phyloP scores from a whole-genome alignment of 2,888 invertebrate genomes.

The Globia sparganii region DNA sequence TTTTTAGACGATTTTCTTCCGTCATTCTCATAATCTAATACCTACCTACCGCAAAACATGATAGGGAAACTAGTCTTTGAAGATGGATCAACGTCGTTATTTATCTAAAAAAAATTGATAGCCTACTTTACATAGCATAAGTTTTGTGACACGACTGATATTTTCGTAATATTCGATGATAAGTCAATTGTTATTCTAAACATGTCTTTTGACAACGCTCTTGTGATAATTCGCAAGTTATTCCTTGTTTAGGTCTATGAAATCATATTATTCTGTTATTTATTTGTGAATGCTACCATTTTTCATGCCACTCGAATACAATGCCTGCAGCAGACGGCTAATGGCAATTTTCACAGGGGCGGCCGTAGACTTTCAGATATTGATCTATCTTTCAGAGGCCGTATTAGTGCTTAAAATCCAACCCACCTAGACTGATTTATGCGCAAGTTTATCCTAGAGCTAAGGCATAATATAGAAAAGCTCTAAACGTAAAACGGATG shows the following conservation, averaged over 20 bases:
- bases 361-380: not conserved
- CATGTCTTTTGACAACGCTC: conserved; percentile 28
- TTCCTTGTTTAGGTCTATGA: not conserved
- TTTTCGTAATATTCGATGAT: conserved; percentile 22
- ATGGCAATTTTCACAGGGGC: too few relatives aligned
- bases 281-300: not conserved
- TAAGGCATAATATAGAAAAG: not conserved
- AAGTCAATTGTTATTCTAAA: conserved; percentile 10
- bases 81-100: conserved; percentile 21
- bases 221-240: conserved; percentile 6
- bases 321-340: not conserved
- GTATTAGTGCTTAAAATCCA: not conserved
- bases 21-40: not conserved
- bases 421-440: not conserved
- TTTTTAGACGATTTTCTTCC: conserved; percentile 17
- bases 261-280: not conserved
- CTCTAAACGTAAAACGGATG: too few relatives aligned
- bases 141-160: not conserved
- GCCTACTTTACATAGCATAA: conserved; percentile 22
- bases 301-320: not conserved
- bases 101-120: conserved; percentile 29
- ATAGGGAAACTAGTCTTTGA: not conserved
- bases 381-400: not conserved
- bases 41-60: not conserved
- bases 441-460: not conserved